phyloP scores from a whole-genome alignment of 2,888 invertebrate species.

The Lochmaea capreae region DNA sequence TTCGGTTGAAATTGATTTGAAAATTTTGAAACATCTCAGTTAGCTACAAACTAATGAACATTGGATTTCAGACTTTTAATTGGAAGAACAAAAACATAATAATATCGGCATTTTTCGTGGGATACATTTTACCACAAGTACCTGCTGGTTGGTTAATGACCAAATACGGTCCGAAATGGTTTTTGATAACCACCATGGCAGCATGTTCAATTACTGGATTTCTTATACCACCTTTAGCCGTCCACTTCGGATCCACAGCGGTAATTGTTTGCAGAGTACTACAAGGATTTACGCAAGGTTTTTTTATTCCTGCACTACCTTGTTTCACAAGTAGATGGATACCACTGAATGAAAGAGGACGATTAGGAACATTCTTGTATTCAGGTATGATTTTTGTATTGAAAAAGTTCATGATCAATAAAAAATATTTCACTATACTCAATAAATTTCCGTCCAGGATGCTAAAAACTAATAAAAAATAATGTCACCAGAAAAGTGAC shows the following conservation, averaged over 20 bases:
- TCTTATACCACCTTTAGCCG: conserved; percentile 75
- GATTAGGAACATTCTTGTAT: conserved; percentile 75
- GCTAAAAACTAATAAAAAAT: no score
- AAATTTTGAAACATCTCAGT: background rate
- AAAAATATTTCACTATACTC: no score
- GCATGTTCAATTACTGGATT: conserved; percentile 75
- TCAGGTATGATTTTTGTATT: conserved; percentile 60
- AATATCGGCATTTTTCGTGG: conserved; percentile 83
- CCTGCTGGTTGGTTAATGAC: conserved; percentile 78
- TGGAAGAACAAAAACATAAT: conserved; percentile 71
- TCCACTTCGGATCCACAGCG: conserved; percentile 72
- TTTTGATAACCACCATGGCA: conserved; percentile 70
- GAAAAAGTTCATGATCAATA: no score
- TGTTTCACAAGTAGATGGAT: conserved; percentile 82
- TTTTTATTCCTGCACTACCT: conserved; percentile 78
- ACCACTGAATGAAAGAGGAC: conserved; percentile 76
- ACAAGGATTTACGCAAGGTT: conserved; percentile 81
- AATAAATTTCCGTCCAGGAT: no score
- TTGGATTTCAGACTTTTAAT: conserved; percentile 50
- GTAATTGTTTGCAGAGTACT: conserved; percentile 75
- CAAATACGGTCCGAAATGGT: conserved; percentile 77
- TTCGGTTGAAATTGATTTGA: background rate
- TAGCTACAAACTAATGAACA: background rate
- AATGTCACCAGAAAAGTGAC: no score
- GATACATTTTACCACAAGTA: conserved; percentile 80